Base-by-base conservation (phyloP, 1,140 invertebrate genomes). In the Triops cancriformis region DNA sequence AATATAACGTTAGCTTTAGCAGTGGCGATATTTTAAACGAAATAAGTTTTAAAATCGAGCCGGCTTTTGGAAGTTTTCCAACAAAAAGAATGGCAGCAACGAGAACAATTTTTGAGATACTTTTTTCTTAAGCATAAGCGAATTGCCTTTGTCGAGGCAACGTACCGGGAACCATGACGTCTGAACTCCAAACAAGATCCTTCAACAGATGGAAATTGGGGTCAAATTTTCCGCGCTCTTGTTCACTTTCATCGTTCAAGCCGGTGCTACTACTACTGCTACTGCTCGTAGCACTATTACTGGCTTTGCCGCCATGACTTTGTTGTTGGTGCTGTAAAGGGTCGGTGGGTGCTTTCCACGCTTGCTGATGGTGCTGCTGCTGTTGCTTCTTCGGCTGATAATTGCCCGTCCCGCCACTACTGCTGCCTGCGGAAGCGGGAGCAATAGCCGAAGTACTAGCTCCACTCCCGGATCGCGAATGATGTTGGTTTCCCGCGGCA, bases 161-260 rank as follows among this genome's bases (percentile, higher is more conserved):
- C 51, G 51, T 64, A 64, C 51, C 51, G 51, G 51, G 51, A 23
- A 64, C 51, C 51, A 64, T 64, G 51, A 64, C 51, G 51, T 64
- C 51, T 64, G 51, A 64, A 64, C 51, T 64, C 51, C 51, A 64
- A 64, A 64, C 51, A 14, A 64, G 51, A 64, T 64, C 51, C 23
- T 64, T 64, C 51, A 64, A 64, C 51, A 64, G 23, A 64, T 64
- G 51, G 51, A 64, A 64, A 64, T 64, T 64, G 51, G 51, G 51
- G 51, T 64, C 51, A 23, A 23, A 64, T 64, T 64, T 64, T 64
- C 51, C 51, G 51, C 51, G 51, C 51, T 64, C 51, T 64, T 64
- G 51, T 14, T 3, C n/a, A 7, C 51, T n/a, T 23, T 64, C 51
- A 23, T 64, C 23, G 51, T 18, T 64, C 31, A 37, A 37, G 31